phyloP scores from a whole-genome alignment of 2,797 vertebrate species.

The Liparis tanakae region DNA sequence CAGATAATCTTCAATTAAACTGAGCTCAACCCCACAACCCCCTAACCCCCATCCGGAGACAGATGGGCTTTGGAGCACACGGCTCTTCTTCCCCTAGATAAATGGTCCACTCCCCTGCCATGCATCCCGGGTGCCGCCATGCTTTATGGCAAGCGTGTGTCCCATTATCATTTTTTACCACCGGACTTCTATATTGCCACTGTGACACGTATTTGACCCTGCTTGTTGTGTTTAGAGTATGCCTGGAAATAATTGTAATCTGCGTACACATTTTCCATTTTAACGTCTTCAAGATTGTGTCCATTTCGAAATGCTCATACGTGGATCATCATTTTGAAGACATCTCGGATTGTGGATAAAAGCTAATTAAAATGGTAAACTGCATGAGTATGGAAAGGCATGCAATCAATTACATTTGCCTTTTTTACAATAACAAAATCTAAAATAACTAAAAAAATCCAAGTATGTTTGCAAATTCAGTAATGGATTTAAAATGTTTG shows the following conservation, averaged over 20 bases:
- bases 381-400: not conserved
- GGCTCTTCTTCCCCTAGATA: constrained; percentile 68
- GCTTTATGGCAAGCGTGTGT: constrained; percentile 53
- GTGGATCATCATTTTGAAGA: not conserved
- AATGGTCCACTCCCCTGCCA: constrained; percentile 67
- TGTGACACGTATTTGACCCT: constrained; percentile 44
- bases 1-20: constrained; percentile 87
- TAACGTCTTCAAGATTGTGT: not conserved
- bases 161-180: constrained; percentile 52
- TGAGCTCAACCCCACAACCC: constrained; percentile 71
- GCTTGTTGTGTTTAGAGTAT: constrained; percentile 19
- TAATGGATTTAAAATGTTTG: not conserved
- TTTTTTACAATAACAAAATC: not conserved
- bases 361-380: not conserved
- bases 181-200: constrained; percentile 31
- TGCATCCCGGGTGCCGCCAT: constrained; percentile 42
- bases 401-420: not conserved
- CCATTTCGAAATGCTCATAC: not conserved
- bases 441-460: not conserved
- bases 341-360: not conserved
- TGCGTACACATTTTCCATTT: constrained; percentile 9
- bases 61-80: constrained; percentile 66
- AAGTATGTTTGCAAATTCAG: not conserved
- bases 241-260: not conserved
- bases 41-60: constrained; percentile 65